Conservation (phyloP, 1,140 invertebrate genomes). For the Hyphantria cunea region DNA sequence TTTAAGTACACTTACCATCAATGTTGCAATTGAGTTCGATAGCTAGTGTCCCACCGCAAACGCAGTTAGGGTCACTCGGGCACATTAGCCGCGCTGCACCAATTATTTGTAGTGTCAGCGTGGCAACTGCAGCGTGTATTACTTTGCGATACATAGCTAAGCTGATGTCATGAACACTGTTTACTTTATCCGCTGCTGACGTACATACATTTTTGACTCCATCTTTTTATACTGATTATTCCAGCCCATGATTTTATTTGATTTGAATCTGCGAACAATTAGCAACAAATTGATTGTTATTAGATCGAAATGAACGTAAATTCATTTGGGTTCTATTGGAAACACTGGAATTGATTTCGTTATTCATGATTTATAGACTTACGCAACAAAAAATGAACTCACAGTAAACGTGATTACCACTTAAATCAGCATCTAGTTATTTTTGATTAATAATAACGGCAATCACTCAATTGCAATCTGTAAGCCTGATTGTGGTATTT, state of each 20-base stretch:
- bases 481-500: too few relatives aligned
- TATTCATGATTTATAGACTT: conserved; percentile 52
- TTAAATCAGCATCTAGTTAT: conserved; percentile 40
- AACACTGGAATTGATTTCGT: conserved; percentile 48
- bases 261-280: conserved; percentile 52
- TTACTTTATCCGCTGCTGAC: conserved; percentile 19
- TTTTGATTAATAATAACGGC: conserved; percentile 37
- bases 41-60: conserved; percentile 71
- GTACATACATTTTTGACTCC: not conserved
- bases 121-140: conserved; percentile 54
- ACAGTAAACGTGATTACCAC: conserved; percentile 38
- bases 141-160: conserved; percentile 55
- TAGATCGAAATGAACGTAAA: conserved; percentile 33
- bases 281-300: conserved; percentile 29
- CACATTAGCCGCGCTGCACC: conserved; percentile 60
- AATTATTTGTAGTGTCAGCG: conserved; percentile 64
- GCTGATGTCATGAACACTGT: conserved; percentile 2
- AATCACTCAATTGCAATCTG: conserved; percentile 2
- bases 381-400: conserved; percentile 46
- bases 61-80: conserved; percentile 74
- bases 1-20: conserved; percentile 70
- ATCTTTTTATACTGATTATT: conserved; percentile 11
- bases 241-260: conserved; percentile 29
- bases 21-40: conserved; percentile 76
- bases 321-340: conserved; percentile 40